Evolutionary conservation across 2,797 vertebrate species (phyloP).

Genomic region (Otolemur crassicaudatus): DNA sequence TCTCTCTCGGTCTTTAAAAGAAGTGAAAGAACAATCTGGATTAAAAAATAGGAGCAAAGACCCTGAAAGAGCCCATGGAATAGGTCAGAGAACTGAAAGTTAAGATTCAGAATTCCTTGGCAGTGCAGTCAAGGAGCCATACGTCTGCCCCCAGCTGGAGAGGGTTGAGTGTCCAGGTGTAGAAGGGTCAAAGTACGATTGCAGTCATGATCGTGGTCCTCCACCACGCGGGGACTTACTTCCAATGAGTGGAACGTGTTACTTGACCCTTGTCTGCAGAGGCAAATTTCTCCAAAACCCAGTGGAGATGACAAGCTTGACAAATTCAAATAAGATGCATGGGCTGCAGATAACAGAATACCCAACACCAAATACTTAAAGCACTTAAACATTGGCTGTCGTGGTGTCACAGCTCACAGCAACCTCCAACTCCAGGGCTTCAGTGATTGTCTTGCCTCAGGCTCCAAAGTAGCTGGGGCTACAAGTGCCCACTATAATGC

Average conservation of each 20-base stretch:
- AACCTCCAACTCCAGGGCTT: too few relatives aligned
- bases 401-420: too few relatives aligned
- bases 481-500: too few relatives aligned
- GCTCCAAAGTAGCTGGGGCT: too few relatives aligned
- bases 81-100: not conserved
- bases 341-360: not conserved
- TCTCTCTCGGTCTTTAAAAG: not conserved
- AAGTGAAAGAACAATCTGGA: not conserved
- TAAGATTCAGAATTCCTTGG: not conserved
- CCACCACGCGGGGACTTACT: not conserved
- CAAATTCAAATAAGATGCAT: not conserved
- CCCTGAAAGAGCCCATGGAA: not conserved
- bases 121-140: not conserved
- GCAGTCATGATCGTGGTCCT: not conserved
- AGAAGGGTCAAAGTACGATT: not conserved
- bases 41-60: not conserved
- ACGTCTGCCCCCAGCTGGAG: not conserved
- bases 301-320: not conserved
- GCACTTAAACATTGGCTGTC: not conserved
- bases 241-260: not conserved
- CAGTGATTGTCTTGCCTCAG: too few relatives aligned
- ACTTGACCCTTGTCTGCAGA: not conserved
- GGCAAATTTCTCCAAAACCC: not conserved
- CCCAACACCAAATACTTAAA: not conserved
- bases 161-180: not conserved